phyloP scores from a whole-genome alignment of 2,113 vertebrate genomes.

The Corythaeola cristata region DNA sequence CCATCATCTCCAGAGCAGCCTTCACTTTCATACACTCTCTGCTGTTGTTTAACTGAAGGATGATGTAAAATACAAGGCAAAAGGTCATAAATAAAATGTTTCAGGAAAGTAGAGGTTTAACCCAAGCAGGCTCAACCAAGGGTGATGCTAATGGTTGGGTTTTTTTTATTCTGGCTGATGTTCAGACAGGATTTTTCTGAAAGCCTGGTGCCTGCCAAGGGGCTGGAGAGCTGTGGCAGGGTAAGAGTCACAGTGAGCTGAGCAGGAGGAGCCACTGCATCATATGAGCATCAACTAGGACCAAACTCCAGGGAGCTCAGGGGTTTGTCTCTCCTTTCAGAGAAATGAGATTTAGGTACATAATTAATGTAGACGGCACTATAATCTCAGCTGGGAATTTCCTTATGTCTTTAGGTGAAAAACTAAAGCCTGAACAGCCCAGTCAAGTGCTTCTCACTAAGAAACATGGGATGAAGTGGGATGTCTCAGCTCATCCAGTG shows the following conservation, averaged over 20 bases:
- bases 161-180: neutral
- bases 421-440: neutral
- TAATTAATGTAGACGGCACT: neutral
- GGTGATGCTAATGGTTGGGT: neutral
- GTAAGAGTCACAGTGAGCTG: accelerated
- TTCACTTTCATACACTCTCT: neutral
- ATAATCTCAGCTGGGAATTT: neutral
- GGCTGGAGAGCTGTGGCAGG: neutral
- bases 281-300: neutral
- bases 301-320: neutral
- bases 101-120: neutral
- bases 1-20: constrained; percentile 4
- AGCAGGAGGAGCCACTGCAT: neutral
- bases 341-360: neutral
- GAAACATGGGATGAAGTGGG: neutral
- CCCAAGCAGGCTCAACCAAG: neutral
- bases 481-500: neutral
- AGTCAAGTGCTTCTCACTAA: neutral
- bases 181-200: neutral
- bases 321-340: neutral
- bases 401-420: neutral
- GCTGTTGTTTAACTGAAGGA: neutral
- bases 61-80: neutral
- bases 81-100: constrained; percentile 3
- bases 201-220: neutral